Percentiles rank a stretch among this genome's conserved stretches.
These are phyloP conservation scores for Columbina picui DNA, from an alignment of 2,113 vertebrate genomes.

Conservation along the genomic window DNA sequence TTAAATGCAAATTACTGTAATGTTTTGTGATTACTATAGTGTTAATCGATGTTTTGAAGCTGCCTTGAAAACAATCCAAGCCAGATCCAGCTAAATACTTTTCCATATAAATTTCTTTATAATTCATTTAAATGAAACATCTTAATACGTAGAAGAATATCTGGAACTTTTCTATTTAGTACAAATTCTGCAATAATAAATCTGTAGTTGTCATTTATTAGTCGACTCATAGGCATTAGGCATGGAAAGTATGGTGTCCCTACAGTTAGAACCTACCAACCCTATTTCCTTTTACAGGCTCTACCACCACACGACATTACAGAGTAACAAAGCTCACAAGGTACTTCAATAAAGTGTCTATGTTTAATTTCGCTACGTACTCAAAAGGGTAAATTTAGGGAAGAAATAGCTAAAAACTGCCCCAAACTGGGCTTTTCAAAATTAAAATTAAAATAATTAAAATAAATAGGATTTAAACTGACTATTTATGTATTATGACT, in stretches of 20 bases:
- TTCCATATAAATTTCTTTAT: slow-evolving; percentile 70
- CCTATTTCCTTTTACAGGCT: slow-evolving; percentile 75
- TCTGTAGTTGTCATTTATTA: slow-evolving; percentile 76
- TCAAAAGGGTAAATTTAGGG: slow-evolving; percentile 73
- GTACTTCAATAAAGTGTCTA: slow-evolving; percentile 84
- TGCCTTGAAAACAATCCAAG: slow-evolving; percentile 73
- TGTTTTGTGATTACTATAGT: slow-evolving; percentile 79
- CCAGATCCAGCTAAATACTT: slow-evolving; percentile 71
- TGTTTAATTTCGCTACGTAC: slow-evolving; percentile 78
- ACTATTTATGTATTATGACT: slow-evolving; percentile 69
- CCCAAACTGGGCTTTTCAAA: slow-evolving; percentile 60
- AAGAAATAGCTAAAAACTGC: slow-evolving; percentile 75
- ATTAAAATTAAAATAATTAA: slow-evolving; percentile 72
- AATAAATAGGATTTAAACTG: slow-evolving; percentile 82
- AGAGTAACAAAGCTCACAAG: slow-evolving; percentile 81
- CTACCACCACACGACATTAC: slow-evolving; percentile 78
- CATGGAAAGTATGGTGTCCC: slow-evolving; percentile 67
- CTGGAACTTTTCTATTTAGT: slow-evolving; percentile 72
- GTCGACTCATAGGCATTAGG: slow-evolving; percentile 70
- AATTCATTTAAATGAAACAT: slow-evolving; percentile 75
- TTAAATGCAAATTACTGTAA: slow-evolving; percentile 74
- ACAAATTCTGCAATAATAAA: slow-evolving; percentile 79
- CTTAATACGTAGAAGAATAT: slow-evolving; percentile 77
- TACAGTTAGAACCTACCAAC: slow-evolving; percentile 76
- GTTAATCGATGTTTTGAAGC: slow-evolving; percentile 70